Base-by-base conservation (phyloP, 2,113 vertebrate species). In the Poicephalus meyeri region DNA sequence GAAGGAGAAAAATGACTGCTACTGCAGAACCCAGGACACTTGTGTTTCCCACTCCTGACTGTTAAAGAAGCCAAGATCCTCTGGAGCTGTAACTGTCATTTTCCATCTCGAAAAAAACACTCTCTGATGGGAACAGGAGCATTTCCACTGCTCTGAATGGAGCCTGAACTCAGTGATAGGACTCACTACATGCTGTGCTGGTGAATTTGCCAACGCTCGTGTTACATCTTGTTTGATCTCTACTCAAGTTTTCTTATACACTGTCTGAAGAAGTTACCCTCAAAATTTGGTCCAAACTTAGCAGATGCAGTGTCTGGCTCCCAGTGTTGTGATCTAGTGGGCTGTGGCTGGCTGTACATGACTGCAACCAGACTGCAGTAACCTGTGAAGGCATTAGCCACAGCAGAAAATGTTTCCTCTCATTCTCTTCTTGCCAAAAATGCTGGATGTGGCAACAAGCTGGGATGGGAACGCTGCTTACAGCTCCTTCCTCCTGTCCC, bases 251-350 rank as follows among this genome's bases (percentile, higher is more conserved):
- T 91, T 50, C 71, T 74, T 80, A 28, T 24, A 41, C 6, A 6
- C 28, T 71, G 33, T 66, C 72, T 93, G 82, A 93, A 93, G 90
- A 93, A 90, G 86, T 80, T 77, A 81, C 80, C n/a, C 60, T 88
- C 60, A 86, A 64, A 60, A 71, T 55, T 14, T 60, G 26, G 47
- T 78, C 91, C 95, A 93, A 83, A 74, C 37, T 42, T 47, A 93
- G 65, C 92, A 95, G 86, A 89, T 94, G 91, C 76, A 86, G 80
- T 71, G 80, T 55, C 86, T 95, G 80, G 39, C 31, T 95, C 77
- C 66, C 86, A 71, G 16, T 13, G 20, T 50, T 89, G 55, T 3
- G 2, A 76, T 89, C 63, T 69, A 60, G 28, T 26, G 29, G 64
- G 63, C 69, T 94, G 50, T 69, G 63, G 55, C 76, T 88, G 39